Conservation (phyloP, 2,113 vertebrate species). For the Polypterus bichir region DNA sequence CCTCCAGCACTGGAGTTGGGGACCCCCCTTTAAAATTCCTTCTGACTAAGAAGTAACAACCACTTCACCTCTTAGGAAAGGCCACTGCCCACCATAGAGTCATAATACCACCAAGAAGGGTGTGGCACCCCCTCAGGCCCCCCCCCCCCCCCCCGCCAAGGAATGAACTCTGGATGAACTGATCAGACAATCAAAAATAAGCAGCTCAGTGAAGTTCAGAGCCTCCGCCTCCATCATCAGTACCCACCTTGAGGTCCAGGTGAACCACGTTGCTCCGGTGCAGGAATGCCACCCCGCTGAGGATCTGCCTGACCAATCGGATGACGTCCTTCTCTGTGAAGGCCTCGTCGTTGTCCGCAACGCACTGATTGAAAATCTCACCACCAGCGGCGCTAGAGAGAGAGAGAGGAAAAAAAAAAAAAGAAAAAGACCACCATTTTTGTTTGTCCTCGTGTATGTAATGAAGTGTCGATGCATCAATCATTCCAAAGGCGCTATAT, state of each 20-base stretch:
- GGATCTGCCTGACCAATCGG: constrained; percentile 76
- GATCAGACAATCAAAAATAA: too few species aligned
- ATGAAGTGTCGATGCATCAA: too few species aligned
- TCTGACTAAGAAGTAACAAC: not conserved
- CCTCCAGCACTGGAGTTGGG: too few species aligned
- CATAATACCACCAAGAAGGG: too few species aligned
- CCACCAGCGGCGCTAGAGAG: constrained; percentile 76
- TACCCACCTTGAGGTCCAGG: constrained; percentile 78
- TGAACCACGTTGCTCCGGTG: constrained; percentile 78
- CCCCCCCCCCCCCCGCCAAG: too few species aligned
- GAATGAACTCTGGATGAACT: too few species aligned
- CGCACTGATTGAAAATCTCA: constrained; percentile 87
- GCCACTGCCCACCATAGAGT: not conserved
- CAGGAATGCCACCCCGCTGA: constrained; percentile 74
- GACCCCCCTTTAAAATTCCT: not conserved
- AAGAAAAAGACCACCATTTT: too few species aligned
- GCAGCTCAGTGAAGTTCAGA: too few species aligned
- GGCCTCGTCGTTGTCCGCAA: constrained; percentile 78
- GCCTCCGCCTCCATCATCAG: too few species aligned
- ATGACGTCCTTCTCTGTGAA: constrained; percentile 89
- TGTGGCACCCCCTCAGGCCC: too few species aligned
- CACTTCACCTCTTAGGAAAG: too few species aligned
- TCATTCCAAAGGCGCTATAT: too few species aligned
- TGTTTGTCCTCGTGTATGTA: not conserved
- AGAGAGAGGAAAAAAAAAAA: constrained; percentile 18